Evolutionary conservation across 1,140 invertebrate genomes (phyloP), one percentile per base, ranked within the genome.

Genomic region (Ceratina australensis): DNA sequence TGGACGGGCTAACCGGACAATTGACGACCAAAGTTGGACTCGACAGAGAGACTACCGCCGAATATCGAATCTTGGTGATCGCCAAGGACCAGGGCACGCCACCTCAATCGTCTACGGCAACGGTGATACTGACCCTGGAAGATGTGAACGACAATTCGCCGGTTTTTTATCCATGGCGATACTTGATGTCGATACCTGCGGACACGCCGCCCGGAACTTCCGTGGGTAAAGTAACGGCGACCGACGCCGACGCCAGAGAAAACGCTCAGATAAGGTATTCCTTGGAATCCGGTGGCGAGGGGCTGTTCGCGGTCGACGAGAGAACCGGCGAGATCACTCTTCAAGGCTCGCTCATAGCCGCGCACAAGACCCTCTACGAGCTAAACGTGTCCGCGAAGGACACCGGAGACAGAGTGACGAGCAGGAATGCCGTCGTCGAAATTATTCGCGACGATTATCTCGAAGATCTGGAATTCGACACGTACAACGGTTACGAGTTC

Each of bases 81-180:
- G 98, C 98, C 0, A 96, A 95, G 90, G 98, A 99, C 93, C 97
- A 98, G 93, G 98, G 98, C 15, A 95, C 94, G 82, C 97, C 97
- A 16, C 95, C 95, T 0, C 96, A 97, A 87, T 96, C 96, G 10
- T 97, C 97, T 8, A 97, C 96, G 0, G 97, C 97, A 2, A 97
- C 97, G 18, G 95, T 99, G 26, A 93, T 94, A 80, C 91, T 99
- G 2, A 94, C 93, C 71, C 94, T 99, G 8, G 93, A 96, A 47
- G 98, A 99, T 92, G 95, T 97, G 2, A 99, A 99, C 90, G 98
- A 98, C 90, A 98, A 98, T 89, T 94, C 94, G 84, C 97, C 97
- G 0, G 93, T 95, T 82, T 98, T 98, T 92, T 98, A 98, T 93
- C 97, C 97, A 0, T 94, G 94, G 86, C 93, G 94, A 81, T 98